A percentile compares a stretch with the other conserved stretches of the same genome.
phyloP scores from a whole-genome alignment of 2,888 invertebrate species.

The Pterostichus niger region DNA sequence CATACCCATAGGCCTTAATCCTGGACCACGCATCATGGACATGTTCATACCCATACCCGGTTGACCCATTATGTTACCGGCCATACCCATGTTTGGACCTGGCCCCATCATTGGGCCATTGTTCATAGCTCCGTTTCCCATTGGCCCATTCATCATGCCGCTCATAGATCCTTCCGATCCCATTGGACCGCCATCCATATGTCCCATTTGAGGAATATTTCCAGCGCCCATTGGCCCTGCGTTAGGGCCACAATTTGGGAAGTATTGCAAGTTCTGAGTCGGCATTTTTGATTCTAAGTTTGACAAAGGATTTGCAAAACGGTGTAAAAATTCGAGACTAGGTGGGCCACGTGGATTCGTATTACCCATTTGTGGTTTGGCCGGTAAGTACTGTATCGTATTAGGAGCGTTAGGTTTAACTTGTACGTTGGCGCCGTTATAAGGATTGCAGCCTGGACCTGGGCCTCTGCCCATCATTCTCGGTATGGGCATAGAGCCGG shows the following conservation, averaged over 20 bases:
- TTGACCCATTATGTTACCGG: conserved; percentile 76
- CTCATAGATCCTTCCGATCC: conserved; percentile 75
- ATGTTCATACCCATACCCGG: conserved; percentile 74
- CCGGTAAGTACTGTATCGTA: conserved; percentile 98
- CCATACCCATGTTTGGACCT: conserved; percentile 73
- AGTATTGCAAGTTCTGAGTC: conserved; percentile 86
- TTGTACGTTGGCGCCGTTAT: conserved; percentile 91
- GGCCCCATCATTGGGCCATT: conserved; percentile 76
- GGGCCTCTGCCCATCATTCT: conserved; percentile 85
- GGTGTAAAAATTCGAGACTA: conserved; percentile 92
- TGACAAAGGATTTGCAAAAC: conserved; percentile 91
- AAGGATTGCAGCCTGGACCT: conserved; percentile 82
- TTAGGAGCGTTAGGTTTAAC: conserved; percentile 98
- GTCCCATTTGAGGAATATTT: conserved; percentile 76
- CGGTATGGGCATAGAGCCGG: conserved; percentile 77
- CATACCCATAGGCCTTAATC: conserved; percentile 77
- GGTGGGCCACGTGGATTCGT: conserved; percentile 88
- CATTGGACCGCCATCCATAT: conserved; percentile 76
- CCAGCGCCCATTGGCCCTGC: conserved; percentile 77
- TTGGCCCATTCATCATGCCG: conserved; percentile 78
- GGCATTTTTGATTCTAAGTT: conserved; percentile 85
- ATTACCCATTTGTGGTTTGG: conserved; percentile 91
- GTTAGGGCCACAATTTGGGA: conserved; percentile 81
- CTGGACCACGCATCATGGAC: conserved; percentile 75
- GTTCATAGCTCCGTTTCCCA: conserved; percentile 74